phyloP scores from a whole-genome alignment of 2,888 invertebrate species.

The Elysia crispata region DNA sequence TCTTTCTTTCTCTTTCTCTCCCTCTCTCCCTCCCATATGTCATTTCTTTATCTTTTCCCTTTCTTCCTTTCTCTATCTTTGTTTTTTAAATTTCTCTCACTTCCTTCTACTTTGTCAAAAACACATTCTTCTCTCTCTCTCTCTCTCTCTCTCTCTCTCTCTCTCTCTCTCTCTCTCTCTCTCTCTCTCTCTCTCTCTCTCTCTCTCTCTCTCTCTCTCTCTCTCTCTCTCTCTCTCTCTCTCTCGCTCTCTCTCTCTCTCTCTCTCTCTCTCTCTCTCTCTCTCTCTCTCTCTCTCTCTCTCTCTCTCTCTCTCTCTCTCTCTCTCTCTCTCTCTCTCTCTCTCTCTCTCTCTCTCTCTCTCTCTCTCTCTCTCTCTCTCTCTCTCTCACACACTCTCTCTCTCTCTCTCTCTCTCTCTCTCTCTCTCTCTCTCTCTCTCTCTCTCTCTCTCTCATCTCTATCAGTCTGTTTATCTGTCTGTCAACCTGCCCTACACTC shows the following conservation, averaged over 20 bases:
- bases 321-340: constrained; percentile 17
- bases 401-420: constrained; percentile 5
- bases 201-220: neutral
- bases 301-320: constrained; percentile 24
- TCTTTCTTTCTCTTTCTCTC: constrained; percentile 5
- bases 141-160: neutral
- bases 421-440: too few relatives aligned
- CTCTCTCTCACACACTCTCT: constrained; percentile 16
- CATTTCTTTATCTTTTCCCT: constrained; percentile 11
- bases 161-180: constrained; percentile 28
- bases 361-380: constrained; percentile 22
- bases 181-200: constrained; percentile 28
- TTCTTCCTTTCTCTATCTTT: constrained; percentile 6
- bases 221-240: neutral
- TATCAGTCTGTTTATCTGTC: too few relatives aligned
- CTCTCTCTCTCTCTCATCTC: too few relatives aligned
- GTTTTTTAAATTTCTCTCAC: neutral
- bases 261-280: constrained; percentile 3
- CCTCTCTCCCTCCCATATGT: constrained; percentile 14
- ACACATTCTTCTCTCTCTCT: neutral
- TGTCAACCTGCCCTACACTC: too few relatives aligned
- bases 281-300: constrained; percentile 11
- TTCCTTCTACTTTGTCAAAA: neutral
- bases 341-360: constrained; percentile 14
- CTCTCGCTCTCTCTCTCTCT: too few relatives aligned